Evolutionary conservation across 2,113 vertebrate species (phyloP).

Genomic region (Dolichallabes microphthalmus): DNA sequence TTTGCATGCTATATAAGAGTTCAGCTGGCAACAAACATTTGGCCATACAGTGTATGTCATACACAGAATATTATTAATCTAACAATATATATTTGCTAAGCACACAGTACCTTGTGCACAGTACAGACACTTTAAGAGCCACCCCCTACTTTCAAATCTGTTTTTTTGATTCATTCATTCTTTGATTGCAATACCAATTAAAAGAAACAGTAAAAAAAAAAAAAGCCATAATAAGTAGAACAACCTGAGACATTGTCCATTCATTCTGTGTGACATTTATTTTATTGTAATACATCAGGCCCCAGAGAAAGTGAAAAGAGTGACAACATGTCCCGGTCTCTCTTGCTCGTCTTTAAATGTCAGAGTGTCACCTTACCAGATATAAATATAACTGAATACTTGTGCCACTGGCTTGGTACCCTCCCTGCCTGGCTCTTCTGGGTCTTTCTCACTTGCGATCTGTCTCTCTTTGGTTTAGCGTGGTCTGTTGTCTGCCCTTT

Average conservation of each 20-base stretch:
- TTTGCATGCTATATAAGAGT: not conserved
- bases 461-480: constrained; percentile 33
- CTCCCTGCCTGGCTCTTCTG: constrained; percentile 27
- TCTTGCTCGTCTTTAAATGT: constrained; percentile 2
- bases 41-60: not conserved
- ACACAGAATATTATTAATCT: not conserved
- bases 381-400: constrained; percentile 46
- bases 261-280: not conserved
- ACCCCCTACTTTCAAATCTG: not conserved
- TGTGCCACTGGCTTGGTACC: constrained; percentile 23
- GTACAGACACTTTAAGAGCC: not conserved
- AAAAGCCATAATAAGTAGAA: not conserved
- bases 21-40: not conserved
- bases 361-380: constrained; percentile 13
- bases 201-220: too few species aligned
- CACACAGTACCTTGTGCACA: not conserved
- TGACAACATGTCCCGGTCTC: not conserved
- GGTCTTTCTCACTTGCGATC: constrained; percentile 36
- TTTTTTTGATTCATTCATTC: not conserved
- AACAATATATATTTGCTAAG: not conserved
- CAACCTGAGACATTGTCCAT: not conserved
- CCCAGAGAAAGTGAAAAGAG: not conserved
- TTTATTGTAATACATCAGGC: not conserved
- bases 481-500: constrained; percentile 60
- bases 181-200: too few species aligned